Percentiles rank a stretch among this genome's conserved stretches.
phyloP scores from a whole-genome alignment of 2,113 vertebrate genomes.

The Copsychus sechellarum region DNA sequence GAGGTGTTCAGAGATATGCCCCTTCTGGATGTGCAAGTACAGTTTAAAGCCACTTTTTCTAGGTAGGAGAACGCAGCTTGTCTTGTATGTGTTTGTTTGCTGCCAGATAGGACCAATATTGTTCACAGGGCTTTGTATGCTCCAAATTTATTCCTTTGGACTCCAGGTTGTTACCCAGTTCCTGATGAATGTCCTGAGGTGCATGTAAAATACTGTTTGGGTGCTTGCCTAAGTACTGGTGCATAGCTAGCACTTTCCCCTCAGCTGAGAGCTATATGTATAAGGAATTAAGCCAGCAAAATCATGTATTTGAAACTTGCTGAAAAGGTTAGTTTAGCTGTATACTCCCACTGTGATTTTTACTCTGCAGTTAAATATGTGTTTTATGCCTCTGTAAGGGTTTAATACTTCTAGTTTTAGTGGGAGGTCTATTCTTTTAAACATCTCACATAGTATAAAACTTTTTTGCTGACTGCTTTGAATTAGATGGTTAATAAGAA shows the following conservation, averaged over 20 bases:
- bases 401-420: background rate
- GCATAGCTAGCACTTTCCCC: background rate
- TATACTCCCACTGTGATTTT: background rate
- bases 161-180: background rate
- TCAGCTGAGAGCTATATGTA: background rate
- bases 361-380: background rate
- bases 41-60: background rate
- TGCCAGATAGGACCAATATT: background rate
- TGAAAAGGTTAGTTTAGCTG: background rate
- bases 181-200: background rate
- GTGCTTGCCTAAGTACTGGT: background rate
- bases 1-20: background rate
- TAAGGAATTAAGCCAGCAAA: background rate
- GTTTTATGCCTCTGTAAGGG: background rate
- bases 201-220: background rate
- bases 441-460: background rate
- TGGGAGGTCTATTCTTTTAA: background rate
- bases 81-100: background rate
- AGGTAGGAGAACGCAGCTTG: background rate
- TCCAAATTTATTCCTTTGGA: background rate
- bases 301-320: background rate
- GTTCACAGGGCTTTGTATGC: background rate
- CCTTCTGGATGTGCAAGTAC: background rate
- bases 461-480: background rate
- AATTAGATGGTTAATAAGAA: background rate